phyloP scores from a whole-genome alignment of 2,797 vertebrate genomes.

The Bryconaethiops microstoma region DNA sequence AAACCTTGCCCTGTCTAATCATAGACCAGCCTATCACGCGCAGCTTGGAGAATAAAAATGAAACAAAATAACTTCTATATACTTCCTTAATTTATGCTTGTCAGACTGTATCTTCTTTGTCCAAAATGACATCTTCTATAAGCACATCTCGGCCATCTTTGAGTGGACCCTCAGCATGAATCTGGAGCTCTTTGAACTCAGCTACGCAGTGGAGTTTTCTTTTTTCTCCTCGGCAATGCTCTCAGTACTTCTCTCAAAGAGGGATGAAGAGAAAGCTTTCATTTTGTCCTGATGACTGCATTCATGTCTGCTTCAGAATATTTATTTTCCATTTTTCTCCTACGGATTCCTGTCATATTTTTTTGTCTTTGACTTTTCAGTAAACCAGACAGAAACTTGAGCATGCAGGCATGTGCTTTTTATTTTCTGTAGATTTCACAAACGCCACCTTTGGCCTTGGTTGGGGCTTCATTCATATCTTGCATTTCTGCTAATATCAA shows the following conservation, averaged over 20 bases:
- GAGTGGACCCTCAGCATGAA: conserved; percentile 80
- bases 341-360: conserved; percentile 2
- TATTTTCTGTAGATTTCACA: conserved; percentile 1
- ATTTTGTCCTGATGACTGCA: conserved; percentile 65
- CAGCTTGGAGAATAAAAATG: too few species aligned
- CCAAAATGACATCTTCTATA: conserved; percentile 60
- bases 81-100: conserved; percentile 61
- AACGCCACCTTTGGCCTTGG: conserved; percentile 17
- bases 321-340: not conserved
- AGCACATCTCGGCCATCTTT: conserved; percentile 74
- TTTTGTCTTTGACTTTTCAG: not conserved
- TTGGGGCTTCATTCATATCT: conserved; percentile 4
- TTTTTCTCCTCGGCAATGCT: conserved; percentile 80
- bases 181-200: conserved; percentile 80
- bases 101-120: conserved; percentile 73
- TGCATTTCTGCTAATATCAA: conserved; percentile 17
- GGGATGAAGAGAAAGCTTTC: conserved; percentile 73
- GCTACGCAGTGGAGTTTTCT: conserved; percentile 74
- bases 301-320: not conserved
- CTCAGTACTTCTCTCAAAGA: conserved; percentile 68
- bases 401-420: conserved; percentile 14
- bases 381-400: not conserved
- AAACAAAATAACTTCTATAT: too few species aligned
- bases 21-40: too few species aligned
- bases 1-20: too few species aligned